phyloP scores from a whole-genome alignment of 2,888 invertebrate species.

The Thyatira batis region DNA sequence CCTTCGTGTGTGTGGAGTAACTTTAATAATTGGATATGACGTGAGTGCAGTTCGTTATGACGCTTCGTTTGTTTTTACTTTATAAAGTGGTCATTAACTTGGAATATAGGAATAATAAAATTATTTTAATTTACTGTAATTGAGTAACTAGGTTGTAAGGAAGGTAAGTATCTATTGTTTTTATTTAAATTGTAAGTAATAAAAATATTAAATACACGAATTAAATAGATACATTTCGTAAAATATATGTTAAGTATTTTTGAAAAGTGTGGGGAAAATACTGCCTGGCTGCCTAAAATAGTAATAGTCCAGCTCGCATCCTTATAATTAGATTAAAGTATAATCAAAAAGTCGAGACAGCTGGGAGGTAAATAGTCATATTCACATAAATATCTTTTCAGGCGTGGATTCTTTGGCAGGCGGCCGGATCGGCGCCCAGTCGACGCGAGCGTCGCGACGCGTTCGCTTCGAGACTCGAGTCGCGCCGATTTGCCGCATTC shows the following conservation, averaged over 20 bases:
- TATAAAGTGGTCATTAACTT: neutral
- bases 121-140: neutral
- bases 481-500: constrained; percentile 44
- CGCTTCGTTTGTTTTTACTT: neutral
- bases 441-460: constrained; percentile 66
- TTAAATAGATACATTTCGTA: neutral
- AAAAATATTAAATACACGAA: neutral
- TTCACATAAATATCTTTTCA: constrained; percentile 76
- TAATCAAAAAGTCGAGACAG: constrained; percentile 30
- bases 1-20: constrained; percentile 5
- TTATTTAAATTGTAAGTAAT: neutral
- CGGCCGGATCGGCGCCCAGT: constrained; percentile 72
- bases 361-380: constrained; percentile 57
- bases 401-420: constrained; percentile 73
- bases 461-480: constrained; percentile 59
- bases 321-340: constrained; percentile 23
- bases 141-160: no score
- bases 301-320: neutral
- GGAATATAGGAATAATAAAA: neutral
- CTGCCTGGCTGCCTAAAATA: neutral
- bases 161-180: no score
- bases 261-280: no score
- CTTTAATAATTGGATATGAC: neutral
- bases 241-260: no score
- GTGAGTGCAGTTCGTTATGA: neutral